Evolutionary conservation across 2,888 invertebrate species (phyloP).

Genomic region (Volucella inanis): DNA sequence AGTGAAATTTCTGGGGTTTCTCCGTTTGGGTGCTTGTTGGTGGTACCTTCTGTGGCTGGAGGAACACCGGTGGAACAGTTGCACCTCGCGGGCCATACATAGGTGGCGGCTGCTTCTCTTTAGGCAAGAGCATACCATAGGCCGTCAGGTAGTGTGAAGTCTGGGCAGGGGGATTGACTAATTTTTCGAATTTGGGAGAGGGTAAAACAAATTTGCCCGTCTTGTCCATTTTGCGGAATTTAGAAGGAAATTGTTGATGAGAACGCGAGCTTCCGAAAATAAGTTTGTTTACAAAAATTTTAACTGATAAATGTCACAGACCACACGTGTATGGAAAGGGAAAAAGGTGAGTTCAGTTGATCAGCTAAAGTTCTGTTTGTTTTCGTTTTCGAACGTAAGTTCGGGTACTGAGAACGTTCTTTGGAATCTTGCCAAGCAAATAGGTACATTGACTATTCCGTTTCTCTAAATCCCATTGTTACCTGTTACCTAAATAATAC

Average conservation of each 20-base stretch:
- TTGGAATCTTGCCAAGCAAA: too few relatives aligned
- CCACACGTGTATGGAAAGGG: constrained; percentile 41
- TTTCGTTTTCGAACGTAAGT: background rate
- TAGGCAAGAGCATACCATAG: constrained; percentile 80
- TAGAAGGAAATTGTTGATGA: background rate
- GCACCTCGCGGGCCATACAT: constrained; percentile 82
- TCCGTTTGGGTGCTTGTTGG: constrained; percentile 25
- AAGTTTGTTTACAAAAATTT: constrained; percentile 55
- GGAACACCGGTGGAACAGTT: constrained; percentile 80
- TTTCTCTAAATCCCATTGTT: too few relatives aligned
- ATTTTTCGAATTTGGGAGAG: constrained; percentile 78
- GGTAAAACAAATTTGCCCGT: constrained; percentile 79
- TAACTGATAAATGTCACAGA: constrained; percentile 14
- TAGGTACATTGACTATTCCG: too few relatives aligned
- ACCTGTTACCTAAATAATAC: too few relatives aligned
- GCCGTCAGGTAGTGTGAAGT: constrained; percentile 79
- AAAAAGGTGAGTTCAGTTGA: constrained; percentile 21
- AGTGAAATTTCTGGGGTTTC: constrained; percentile 84
- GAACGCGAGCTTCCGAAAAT: background rate
- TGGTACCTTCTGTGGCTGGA: constrained; percentile 58
- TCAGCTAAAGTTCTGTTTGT: constrained; percentile 1
- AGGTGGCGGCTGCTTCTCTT: constrained; percentile 81
- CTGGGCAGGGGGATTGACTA: constrained; percentile 48
- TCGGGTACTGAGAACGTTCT: too few relatives aligned
- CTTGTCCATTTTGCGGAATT: constrained; percentile 76